Conservation (phyloP, 2,113 vertebrate genomes). For the Gallinago paraguaiae region DNA sequence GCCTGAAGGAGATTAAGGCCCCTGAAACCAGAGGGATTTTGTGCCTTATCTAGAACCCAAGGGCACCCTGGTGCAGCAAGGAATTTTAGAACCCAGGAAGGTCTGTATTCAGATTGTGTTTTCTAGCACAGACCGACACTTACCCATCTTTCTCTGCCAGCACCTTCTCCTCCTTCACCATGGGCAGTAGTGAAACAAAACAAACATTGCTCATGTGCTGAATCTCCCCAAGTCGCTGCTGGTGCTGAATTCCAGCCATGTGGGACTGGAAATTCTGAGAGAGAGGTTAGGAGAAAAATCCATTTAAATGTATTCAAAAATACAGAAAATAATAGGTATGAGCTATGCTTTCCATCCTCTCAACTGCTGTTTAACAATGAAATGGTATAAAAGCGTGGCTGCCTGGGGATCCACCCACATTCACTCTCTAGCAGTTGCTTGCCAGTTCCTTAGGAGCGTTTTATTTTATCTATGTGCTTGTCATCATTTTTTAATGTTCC, state of each 20-base stretch:
- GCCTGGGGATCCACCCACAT: constrained; percentile 50
- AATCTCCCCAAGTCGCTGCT: constrained; percentile 92
- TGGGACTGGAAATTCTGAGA: constrained; percentile 91
- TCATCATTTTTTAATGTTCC: background rate
- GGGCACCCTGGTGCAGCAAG: background rate
- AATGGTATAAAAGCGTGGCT: constrained; percentile 38
- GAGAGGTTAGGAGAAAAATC: background rate
- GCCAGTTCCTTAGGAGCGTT: background rate
- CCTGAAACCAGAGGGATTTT: background rate
- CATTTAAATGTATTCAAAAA: constrained; percentile 1
- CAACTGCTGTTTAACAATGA: constrained; percentile 27
- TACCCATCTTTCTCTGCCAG: constrained; percentile 81
- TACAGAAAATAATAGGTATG: constrained; percentile 12
- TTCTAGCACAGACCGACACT: background rate
- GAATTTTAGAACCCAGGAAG: background rate
- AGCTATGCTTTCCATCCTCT: constrained; percentile 29
- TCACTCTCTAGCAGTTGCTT: background rate
- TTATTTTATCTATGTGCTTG: constrained; percentile 6
- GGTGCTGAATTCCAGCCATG: constrained; percentile 89
- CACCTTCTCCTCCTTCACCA: constrained; percentile 84
- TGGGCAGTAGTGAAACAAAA: constrained; percentile 89
- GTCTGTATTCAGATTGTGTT: background rate
- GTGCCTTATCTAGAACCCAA: background rate
- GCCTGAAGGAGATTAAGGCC: background rate
- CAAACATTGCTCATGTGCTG: constrained; percentile 92